These are phyloP conservation scores for Apogon talboti DNA, from an alignment of 2,797 vertebrate genomes.

Conservation along the genomic window DNA sequence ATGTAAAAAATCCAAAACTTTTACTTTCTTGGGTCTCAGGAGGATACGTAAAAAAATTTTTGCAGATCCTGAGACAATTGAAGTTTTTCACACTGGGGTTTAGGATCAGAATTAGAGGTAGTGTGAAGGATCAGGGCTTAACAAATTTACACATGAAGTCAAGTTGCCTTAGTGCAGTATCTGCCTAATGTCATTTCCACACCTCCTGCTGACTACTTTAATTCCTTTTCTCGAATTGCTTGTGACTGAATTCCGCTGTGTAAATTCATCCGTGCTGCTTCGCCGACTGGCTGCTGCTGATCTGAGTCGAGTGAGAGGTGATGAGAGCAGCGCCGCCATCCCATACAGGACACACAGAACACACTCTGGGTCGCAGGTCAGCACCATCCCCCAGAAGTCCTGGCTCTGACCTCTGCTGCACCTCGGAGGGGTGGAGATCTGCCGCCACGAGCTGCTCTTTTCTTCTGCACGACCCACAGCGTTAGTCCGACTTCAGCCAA, in stretches of 20 bases:
- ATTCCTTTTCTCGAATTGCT: not conserved
- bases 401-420: slow-evolving; percentile 5
- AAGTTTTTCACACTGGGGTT: too few species aligned
- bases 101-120: too few species aligned
- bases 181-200: not conserved
- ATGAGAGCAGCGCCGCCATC: slow-evolving; percentile 33
- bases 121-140: too few species aligned
- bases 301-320: slow-evolving; percentile 34
- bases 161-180: not conserved
- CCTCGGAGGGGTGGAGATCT: not conserved
- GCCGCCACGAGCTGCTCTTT: slow-evolving; percentile 11
- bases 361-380: slow-evolving; percentile 40
- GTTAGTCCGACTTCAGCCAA: slow-evolving; percentile 39
- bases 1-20: too few species aligned
- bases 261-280: slow-evolving; percentile 5
- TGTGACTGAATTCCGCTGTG: slow-evolving; percentile 1
- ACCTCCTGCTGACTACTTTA: slow-evolving; percentile 14
- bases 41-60: too few species aligned
- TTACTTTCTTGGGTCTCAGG: too few species aligned
- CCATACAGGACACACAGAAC: slow-evolving; percentile 8
- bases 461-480: slow-evolving; percentile 2
- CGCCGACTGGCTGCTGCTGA: not conserved
- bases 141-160: too few species aligned
- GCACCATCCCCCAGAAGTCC: slow-evolving; percentile 11
- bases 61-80: too few species aligned